Conservation (phyloP, 2,113 vertebrate species). For the Microtus oregoni region DNA sequence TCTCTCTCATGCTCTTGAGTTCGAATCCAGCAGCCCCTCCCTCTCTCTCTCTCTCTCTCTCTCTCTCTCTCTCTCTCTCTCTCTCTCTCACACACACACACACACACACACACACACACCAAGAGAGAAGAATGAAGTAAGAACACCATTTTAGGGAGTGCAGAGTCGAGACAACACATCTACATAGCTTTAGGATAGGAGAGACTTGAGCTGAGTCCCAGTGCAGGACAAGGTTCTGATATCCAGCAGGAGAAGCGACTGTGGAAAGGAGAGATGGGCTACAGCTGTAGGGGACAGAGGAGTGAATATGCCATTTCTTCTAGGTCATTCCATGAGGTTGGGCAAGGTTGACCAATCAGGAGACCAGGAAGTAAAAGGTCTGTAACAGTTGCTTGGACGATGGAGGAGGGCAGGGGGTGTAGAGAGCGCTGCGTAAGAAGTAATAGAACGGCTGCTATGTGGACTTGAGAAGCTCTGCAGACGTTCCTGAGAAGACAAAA, state of each 20-base stretch:
- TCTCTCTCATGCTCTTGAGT: too few species aligned
- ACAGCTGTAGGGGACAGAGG: neutral
- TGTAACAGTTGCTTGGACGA: neutral
- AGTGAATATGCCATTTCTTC: neutral
- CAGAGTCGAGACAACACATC: neutral
- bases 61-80: too few species aligned
- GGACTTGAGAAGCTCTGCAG: neutral
- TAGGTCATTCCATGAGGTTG: neutral
- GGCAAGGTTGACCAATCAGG: neutral
- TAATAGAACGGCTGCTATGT: neutral
- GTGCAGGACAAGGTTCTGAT: neutral
- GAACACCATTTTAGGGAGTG: neutral
- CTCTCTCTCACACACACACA: neutral
- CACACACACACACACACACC: neutral
- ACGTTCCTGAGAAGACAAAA: neutral
- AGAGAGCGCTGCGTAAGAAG: neutral
- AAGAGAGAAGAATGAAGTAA: neutral
- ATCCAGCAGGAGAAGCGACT: neutral
- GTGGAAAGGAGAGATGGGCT: neutral
- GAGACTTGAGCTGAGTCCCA: neutral
- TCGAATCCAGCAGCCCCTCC: neutral
- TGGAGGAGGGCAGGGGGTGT: rapidly evolving
- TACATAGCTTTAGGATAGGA: neutral
- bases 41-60: too few species aligned
- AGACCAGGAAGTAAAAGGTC: neutral